Conservation (phyloP, 2,797 vertebrate species). For the Coccyzus lansbergi region DNA sequence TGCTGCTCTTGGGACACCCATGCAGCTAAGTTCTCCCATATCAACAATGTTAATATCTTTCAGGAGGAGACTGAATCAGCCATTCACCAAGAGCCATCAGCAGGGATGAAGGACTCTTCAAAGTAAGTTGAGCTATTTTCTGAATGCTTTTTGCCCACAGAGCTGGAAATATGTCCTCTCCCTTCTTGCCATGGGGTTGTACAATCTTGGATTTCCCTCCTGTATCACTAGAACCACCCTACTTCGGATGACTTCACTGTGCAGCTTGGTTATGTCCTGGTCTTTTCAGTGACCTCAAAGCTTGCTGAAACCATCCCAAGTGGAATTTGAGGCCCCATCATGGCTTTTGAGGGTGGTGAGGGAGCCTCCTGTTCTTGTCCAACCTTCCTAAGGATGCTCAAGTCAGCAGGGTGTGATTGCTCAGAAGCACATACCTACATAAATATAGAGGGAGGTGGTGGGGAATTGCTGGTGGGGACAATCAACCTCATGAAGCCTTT, state of each 20-base stretch:
- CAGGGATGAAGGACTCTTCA: not conserved
- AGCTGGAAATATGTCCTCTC: not conserved
- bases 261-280: rapidly evolving
- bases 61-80: not conserved
- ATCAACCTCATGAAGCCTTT: not conserved
- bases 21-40: not conserved
- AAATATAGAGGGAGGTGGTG: not conserved
- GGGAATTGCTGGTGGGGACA: not conserved
- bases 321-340: not conserved
- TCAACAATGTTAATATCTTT: not conserved
- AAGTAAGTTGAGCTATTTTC: not conserved
- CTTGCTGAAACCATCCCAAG: not conserved
- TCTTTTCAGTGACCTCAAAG: not conserved
- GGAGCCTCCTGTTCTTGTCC: not conserved
- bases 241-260: not conserved
- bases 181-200: not conserved
- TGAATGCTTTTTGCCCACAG: not conserved
- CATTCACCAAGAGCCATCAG: not conserved
- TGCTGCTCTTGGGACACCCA: not conserved
- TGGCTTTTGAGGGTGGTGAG: not conserved
- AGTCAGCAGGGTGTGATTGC: not conserved
- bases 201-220: not conserved
- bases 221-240: rapidly evolving
- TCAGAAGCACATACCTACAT: conserved; percentile 5
- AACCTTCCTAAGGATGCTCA: not conserved